Conservation (phyloP, 2,888 invertebrate species). For the Graphium colonna region DNA sequence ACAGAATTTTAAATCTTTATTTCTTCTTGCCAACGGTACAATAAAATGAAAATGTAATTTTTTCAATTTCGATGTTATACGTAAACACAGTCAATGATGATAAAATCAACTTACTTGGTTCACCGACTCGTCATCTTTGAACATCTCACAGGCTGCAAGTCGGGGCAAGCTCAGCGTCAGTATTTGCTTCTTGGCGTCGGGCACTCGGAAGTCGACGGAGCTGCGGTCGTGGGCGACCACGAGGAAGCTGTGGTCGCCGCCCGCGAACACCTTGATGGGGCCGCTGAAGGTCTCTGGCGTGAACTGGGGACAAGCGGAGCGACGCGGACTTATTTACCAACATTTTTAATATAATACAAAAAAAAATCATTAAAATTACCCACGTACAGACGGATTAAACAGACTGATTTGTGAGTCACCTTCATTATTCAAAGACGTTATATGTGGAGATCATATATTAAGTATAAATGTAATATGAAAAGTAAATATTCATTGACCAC, state of each 20-base stretch:
- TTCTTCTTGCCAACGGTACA: no score
- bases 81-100: no score
- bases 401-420: no score
- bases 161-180: slow-evolving; percentile 81
- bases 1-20: no score
- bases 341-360: not conserved
- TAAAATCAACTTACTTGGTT: slow-evolving; percentile 70
- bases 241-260: slow-evolving; percentile 94
- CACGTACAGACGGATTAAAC: no score
- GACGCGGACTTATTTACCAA: no score
- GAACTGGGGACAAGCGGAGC: slow-evolving; percentile 51
- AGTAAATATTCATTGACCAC: no score
- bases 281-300: slow-evolving; percentile 57
- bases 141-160: slow-evolving; percentile 79
- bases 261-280: slow-evolving; percentile 84
- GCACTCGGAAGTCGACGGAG: slow-evolving; percentile 83
- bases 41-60: no score
- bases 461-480: no score
- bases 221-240: slow-evolving; percentile 72
- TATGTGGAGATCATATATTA: no score
- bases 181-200: slow-evolving; percentile 82
- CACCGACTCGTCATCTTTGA: slow-evolving; percentile 82
- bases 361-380: not conserved
- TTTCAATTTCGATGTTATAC: no score
- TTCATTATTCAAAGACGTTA: no score